Conservation (phyloP, 2,797 vertebrate genomes). For the Yasuhikotakia modesta region DNA sequence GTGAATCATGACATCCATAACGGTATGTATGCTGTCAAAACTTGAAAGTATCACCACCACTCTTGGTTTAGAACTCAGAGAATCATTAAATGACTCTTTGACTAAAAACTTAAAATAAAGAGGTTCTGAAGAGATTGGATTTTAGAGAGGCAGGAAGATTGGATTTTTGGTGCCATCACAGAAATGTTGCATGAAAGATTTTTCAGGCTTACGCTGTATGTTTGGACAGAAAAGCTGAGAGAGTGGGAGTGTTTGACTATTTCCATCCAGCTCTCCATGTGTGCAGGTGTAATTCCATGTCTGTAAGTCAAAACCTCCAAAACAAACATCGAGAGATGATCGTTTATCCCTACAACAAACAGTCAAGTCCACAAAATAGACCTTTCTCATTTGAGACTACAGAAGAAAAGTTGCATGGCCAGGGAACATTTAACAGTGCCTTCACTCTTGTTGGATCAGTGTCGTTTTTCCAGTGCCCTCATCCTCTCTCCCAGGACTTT, state of each 20-base stretch:
- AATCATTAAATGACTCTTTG: not conserved
- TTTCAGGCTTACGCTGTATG: not conserved
- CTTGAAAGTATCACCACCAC: too few relatives aligned
- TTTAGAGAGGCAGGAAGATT: too few relatives aligned
- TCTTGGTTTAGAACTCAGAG: too few relatives aligned
- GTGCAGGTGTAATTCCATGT: conserved; percentile 11
- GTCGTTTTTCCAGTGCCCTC: conserved; percentile 62
- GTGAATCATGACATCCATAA: too few relatives aligned
- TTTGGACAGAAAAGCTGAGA: conserved; percentile 35
- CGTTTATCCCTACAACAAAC: conserved; percentile 58
- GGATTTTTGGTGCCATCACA: not conserved
- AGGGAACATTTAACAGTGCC: conserved; percentile 59
- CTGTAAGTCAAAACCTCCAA: not conserved
- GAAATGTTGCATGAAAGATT: not conserved
- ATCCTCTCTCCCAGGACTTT: conserved; percentile 53
- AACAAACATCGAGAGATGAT: conserved; percentile 50
- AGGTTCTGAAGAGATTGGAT: not conserved
- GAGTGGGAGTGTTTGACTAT: conserved; percentile 2
- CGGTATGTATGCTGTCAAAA: too few relatives aligned
- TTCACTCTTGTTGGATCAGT: conserved; percentile 40
- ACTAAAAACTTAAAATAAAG: too few relatives aligned
- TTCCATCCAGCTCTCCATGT: not conserved
- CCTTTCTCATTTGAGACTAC: conserved; percentile 65
- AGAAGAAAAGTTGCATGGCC: conserved; percentile 61
- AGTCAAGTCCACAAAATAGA: conserved; percentile 60